Base-by-base conservation (phyloP, 2,888 invertebrate species). In the Ectemnius cavifrons region DNA sequence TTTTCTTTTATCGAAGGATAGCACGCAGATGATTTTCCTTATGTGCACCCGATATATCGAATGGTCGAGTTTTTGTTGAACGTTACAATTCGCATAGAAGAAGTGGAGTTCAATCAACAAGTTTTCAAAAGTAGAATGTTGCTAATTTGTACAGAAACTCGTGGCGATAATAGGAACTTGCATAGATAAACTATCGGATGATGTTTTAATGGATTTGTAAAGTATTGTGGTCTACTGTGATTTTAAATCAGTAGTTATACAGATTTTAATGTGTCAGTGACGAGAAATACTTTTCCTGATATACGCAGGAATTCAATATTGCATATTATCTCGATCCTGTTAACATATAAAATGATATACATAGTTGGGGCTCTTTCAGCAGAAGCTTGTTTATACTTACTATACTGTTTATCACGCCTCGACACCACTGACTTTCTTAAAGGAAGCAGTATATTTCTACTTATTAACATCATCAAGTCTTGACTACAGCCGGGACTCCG, bases 141-240 rank as follows among this genome's bases (percentile, higher is more conserved):
- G 45, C 67, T 69, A 69, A 69, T 77, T 72, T 76, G 69, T 77
- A 77, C 68, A 76, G 60, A 52, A 52, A 52, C 4, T 52, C 52
- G n/a, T 52, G 5, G 16, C 14, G 16, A 52, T 52, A 14, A 52
- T 52, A 52, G 16, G 16, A 52, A 27, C 56, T 46, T 68, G 57
- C 63, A 63, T 52, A 71, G 64, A n/a, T 61, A 63, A 56, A 49
- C 58, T 71, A 76, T 68, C 58, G 68, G 58, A 68, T 71, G 64
- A 68, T 52, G 59, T 63, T 70, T 63, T 71, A 60, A 62, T 59
- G 66, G 18, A 63, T 71, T 64, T 65, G 60, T 58, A 63, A 37
- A 67, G 47, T 60, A 61, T 56, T 57, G 28, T 66, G 18, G 52
- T 57, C 23, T 71, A 71, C 62, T 61, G 62, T 56, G 52, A 62